A percentile compares a stretch with the other conserved stretches of the same genome.
Conservation (phyloP, 1,140 invertebrate genomes). For the Planococcus citri region DNA sequence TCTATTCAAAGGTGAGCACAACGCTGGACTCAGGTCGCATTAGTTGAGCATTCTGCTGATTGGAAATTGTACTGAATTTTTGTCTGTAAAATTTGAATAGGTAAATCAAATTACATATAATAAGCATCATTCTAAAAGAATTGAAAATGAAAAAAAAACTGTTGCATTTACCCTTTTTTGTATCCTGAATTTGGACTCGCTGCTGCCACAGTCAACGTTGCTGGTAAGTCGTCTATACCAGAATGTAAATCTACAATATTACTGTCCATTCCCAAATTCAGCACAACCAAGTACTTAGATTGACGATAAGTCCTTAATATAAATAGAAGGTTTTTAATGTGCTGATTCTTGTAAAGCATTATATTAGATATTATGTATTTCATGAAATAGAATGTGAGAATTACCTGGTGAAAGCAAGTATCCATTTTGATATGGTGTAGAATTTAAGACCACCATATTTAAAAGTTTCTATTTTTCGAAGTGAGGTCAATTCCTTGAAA, state of each 20-base stretch:
- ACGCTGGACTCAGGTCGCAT: too few relatives aligned
- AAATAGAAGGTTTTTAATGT: neutral
- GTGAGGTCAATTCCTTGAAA: conserved; percentile 36
- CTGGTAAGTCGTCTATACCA: neutral
- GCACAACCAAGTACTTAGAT: neutral
- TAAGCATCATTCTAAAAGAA: too few relatives aligned
- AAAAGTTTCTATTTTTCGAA: conserved; percentile 34
- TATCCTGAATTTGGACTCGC: neutral
- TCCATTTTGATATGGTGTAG: conserved; percentile 22
- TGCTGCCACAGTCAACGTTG: neutral
- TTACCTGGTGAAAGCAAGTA: conserved; percentile 22
- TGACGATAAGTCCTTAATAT: neutral
- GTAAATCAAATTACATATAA: too few relatives aligned
- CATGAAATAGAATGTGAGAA: neutral
- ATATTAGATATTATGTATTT: too few relatives aligned
- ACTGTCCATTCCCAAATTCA: neutral
- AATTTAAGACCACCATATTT: conserved; percentile 33
- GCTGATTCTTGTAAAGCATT: neutral
- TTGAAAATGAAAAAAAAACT: too few relatives aligned
- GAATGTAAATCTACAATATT: neutral
- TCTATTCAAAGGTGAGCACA: too few relatives aligned
- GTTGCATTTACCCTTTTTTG: neutral
- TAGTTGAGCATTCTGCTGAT: too few relatives aligned
- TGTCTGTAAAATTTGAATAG: too few relatives aligned
- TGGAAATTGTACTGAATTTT: too few relatives aligned